Evolutionary conservation across 2,888 invertebrate species (phyloP).

Genomic region (Drosophila sordidapex): DNA sequence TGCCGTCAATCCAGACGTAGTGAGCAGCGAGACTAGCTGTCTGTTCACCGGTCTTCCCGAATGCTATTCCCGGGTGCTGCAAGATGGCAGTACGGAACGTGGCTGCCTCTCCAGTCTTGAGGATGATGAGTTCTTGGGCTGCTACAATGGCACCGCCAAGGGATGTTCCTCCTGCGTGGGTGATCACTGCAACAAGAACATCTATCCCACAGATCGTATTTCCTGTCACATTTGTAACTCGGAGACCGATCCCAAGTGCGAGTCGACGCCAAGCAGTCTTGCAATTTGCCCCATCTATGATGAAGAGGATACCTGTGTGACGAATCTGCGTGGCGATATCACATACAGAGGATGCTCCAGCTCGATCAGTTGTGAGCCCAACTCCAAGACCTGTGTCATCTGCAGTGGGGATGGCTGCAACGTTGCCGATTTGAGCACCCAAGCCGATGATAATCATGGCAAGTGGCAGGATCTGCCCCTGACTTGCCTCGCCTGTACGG

Average conservation of each 20-base stretch:
- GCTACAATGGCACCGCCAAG: slow-evolving; percentile 73
- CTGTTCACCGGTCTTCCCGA: slow-evolving; percentile 60
- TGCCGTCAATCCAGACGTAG: slow-evolving; percentile 58
- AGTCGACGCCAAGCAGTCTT: slow-evolving; percentile 63
- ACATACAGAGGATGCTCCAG: slow-evolving; percentile 78
- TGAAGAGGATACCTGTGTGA: slow-evolving; percentile 75
- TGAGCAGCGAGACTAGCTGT: slow-evolving; percentile 62
- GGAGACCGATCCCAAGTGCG: slow-evolving; percentile 58
- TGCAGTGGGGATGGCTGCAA: slow-evolving; percentile 79
- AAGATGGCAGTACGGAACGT: slow-evolving; percentile 81
- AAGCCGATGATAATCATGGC: slow-evolving; percentile 78
- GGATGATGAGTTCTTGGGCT: slow-evolving; percentile 77
- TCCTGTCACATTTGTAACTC: slow-evolving; percentile 81
- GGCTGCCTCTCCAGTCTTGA: slow-evolving; percentile 80
- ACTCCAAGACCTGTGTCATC: slow-evolving; percentile 63
- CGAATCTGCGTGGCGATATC: slow-evolving; percentile 60
- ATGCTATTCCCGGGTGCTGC: slow-evolving; percentile 78
- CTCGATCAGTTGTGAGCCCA: slow-evolving; percentile 68
- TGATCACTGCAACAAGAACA: slow-evolving; percentile 66
- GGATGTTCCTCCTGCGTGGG: slow-evolving; percentile 72
- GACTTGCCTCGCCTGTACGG: slow-evolving; percentile 71
- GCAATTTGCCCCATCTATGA: slow-evolving; percentile 70
- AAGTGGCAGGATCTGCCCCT: slow-evolving; percentile 84
- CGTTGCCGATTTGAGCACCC: slow-evolving; percentile 59
- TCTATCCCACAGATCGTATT: slow-evolving; percentile 71